Base-by-base conservation (phyloP, 2,888 invertebrate species). In the Geotrupes spiniger region DNA sequence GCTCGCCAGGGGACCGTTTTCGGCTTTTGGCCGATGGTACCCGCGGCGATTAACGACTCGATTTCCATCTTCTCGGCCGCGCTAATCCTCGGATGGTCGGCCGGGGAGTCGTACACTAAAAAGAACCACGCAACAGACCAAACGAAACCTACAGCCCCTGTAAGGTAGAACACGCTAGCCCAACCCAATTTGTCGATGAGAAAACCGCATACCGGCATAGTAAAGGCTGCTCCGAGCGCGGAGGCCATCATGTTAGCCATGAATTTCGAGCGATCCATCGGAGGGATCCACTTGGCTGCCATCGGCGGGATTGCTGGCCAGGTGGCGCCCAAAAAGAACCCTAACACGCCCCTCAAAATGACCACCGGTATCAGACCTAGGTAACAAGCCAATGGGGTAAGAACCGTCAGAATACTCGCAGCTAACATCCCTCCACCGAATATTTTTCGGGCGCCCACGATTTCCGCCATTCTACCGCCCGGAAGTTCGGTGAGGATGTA, bases 301-400 rank as follows among this genome's bases (percentile, higher is more conserved):
- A 97, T 85, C 2, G 92, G 89, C 50, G 92, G 89, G 65, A 95
- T 92, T 4, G 94, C 90, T 0, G 96, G 96, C 87, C 94, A 96
- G 5, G 92, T 90, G 9, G 89, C 92, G 40, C 92, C 89, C 78
- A 81, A 60, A 54, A 72, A 72, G 63, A 70, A 72, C 6, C 71
- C 73, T 36, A 71, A 50, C 3, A 89, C 58, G 3, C 89, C 83
- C 50, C 95, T 78, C 5, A 88, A 75, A 8, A 84, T 77, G 38
- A 92, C 81, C 14, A 92, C 76, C 56, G 83, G 80, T 27, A 82
- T 77, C 66, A 84, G 85, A 54, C 86, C 83, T 27, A 83, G 69
- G 29, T 83, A 78, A 0, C 91, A 89, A 1, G 87, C 84, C 8
- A 82, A 71, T 0, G 94, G 94, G 12, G 90, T 91, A 8, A 92